Evolutionary conservation across 1,140 invertebrate species (phyloP).

Genomic region (Batillaria attramentaria): DNA sequence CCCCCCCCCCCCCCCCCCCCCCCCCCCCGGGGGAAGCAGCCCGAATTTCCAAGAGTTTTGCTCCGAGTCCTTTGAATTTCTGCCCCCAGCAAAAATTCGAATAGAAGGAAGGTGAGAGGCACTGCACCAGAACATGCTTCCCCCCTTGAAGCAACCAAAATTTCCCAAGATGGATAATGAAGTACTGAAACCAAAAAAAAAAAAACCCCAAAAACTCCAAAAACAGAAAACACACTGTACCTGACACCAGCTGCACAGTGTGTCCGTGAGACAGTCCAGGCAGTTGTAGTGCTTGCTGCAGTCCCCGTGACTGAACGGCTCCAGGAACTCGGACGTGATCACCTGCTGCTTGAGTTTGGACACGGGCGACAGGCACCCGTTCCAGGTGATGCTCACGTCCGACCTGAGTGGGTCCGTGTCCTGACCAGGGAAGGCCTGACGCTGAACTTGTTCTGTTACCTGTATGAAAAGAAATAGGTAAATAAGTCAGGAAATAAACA

Average conservation of each 20-base stretch:
- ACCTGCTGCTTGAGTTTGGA: conserved; percentile 70
- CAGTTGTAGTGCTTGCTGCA: conserved; percentile 88
- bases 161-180: too few relatives aligned
- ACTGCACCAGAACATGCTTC: too few relatives aligned
- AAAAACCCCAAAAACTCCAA: not conserved
- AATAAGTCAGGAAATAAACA: too few relatives aligned
- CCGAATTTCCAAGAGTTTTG: too few relatives aligned
- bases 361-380: not conserved
- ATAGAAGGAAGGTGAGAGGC: too few relatives aligned
- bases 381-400: conserved; percentile 28
- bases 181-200: not conserved
- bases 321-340: conserved; percentile 90
- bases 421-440: not conserved
- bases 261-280: conserved; percentile 89
- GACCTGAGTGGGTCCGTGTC: conserved; percentile 11
- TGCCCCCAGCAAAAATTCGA: too few relatives aligned
- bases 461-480: too few relatives aligned
- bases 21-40: too few relatives aligned
- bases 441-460: conserved; percentile 32
- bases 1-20: too few relatives aligned
- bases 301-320: conserved; percentile 79
- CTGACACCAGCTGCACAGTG: conserved; percentile 92
- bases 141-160: too few relatives aligned
- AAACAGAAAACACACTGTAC: not conserved
- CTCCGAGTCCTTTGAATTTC: too few relatives aligned